Evolutionary conservation across 1,140 invertebrate genomes (phyloP), one percentile per base, ranked within the genome.

Genomic region (Sarcophaga peregrina): DNA sequence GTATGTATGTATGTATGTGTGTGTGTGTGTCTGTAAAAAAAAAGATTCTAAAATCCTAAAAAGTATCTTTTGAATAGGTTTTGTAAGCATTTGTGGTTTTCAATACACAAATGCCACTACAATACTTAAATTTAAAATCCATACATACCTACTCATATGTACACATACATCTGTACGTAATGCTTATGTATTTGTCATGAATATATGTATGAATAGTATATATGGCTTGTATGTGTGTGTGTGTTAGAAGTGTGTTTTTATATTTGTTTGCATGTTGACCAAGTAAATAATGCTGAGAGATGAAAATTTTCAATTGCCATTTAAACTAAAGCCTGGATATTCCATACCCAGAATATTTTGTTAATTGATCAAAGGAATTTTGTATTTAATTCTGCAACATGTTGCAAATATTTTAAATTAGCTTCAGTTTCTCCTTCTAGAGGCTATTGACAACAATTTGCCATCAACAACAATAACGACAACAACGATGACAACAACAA

Each of bases 41-140:
- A 58, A 68, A 20, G n/a, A 8, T 6, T 17, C 17, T 20, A 52
- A 78, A 37, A 1, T 4, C 74, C 47, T 4, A 78, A 52, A 78
- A 78, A 78, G 10, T 78, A 78, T 78, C 75, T 78, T 46, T 78
- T 17, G 20, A 52, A 78, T 52, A 52, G 75, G 17, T 78, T 52
- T 78, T 78, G 75, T 78, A 78, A 50, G 75, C 75, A 78, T 50
- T 78, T 78, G 75, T 78, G 75, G 47, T 78, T 74, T n/a, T n/a
- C 13, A 13, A 58, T 58, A 58, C 13, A 58, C 15, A 58, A 13
- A 58, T 4, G 25, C 25, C 25, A 37, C 25, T 37, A 37, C 25
- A 37, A 37, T 1, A 37, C 25, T 37, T 37, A 37, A 37, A 37
- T 37, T 4, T 37, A 37, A 37, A 37, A 37, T 4, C 25, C 25